Evolutionary conservation across 1,140 invertebrate species (phyloP).

Genomic region (Aphidius gifuensis): DNA sequence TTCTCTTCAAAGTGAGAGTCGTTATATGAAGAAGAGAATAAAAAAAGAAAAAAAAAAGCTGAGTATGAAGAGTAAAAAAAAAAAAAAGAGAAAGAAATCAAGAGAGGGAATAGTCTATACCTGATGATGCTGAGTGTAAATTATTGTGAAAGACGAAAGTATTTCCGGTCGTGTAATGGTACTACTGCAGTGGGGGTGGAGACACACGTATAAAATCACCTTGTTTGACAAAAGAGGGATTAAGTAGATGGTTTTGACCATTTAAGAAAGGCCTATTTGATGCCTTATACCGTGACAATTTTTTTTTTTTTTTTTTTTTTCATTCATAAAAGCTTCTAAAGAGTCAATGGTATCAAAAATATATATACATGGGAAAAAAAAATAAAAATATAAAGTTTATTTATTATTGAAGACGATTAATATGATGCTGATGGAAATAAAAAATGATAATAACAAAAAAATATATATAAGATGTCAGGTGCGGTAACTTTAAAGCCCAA

Average conservation of each 20-base stretch:
- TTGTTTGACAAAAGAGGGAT: conserved; percentile 12
- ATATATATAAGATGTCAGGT: no score
- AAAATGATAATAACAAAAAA: no score
- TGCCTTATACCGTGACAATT: not conserved
- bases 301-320: not conserved
- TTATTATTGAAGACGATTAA: conserved; percentile 1
- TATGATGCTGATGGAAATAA: no score
- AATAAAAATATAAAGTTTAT: not conserved
- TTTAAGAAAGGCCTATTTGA: conserved; percentile 7
- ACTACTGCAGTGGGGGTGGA: conserved; percentile 10
- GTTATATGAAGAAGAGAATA: conserved; percentile 19
- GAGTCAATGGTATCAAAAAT: no score
- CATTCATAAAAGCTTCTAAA: no score
- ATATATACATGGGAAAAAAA: no score
- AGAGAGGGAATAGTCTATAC: conserved; percentile 1
- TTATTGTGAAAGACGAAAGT: conserved; percentile 20
- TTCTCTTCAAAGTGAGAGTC: not conserved
- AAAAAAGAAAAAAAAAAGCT: not conserved
- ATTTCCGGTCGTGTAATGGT: conserved; percentile 26
- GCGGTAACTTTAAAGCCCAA: no score
- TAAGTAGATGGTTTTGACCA: conserved; percentile 14
- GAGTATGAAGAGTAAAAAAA: no score
- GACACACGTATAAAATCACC: not conserved
- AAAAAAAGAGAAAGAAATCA: not conserved
- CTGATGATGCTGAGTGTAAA: conserved; percentile 4